Evolutionary conservation across 1,140 invertebrate genomes (phyloP).

Genomic region (Arion vulgaris): DNA sequence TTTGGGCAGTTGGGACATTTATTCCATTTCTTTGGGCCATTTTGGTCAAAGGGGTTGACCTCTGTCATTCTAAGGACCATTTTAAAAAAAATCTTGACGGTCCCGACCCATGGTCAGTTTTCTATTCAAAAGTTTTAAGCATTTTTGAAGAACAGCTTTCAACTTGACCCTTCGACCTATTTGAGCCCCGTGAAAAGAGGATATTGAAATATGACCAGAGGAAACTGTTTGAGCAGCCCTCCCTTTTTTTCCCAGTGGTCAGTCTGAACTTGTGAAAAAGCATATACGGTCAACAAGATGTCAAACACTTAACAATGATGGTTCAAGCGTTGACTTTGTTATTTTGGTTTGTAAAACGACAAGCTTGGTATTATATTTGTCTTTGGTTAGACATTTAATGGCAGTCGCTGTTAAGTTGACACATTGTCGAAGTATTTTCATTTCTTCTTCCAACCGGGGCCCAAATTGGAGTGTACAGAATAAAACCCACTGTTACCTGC

Average conservation of each 20-base stretch:
- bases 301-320: too few relatives aligned
- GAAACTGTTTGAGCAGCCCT: background rate
- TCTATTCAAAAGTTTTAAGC: constrained; percentile 18
- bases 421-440: too few relatives aligned
- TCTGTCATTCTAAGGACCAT: background rate
- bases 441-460: too few relatives aligned
- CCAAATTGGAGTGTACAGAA: too few relatives aligned
- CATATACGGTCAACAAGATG: background rate
- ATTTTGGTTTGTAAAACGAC: too few relatives aligned
- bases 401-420: too few relatives aligned
- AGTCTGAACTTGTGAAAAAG: background rate
- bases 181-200: background rate
- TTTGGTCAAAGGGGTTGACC: constrained; percentile 14
- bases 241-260: background rate
- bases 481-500: too few relatives aligned
- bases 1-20: background rate
- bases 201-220: constrained; percentile 6
- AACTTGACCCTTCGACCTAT: constrained; percentile 1
- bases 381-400: too few relatives aligned
- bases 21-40: background rate
- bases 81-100: constrained; percentile 26
- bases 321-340: too few relatives aligned
- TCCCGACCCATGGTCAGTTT: constrained; percentile 20
- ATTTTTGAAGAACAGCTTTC: constrained; percentile 21
- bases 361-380: too few relatives aligned